Evolutionary conservation across 2,888 invertebrate species (phyloP), one percentile per base, ranked within the genome.

Genomic region (Malthinus seriepunctatus): DNA sequence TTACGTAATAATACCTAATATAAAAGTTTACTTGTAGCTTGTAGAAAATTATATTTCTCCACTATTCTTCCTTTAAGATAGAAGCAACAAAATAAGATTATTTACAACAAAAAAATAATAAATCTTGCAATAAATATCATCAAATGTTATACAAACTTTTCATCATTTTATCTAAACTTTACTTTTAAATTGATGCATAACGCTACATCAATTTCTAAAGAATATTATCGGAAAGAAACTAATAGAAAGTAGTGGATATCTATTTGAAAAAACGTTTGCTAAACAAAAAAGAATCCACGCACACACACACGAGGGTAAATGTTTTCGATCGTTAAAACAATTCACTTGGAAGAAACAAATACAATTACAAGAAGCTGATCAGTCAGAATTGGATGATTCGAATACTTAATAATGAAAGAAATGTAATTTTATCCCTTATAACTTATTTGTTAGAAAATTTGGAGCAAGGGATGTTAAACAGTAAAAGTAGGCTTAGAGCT

Each of bases 321-420:
- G 47, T 58, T 62, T 60, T 49, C 55, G 56, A 56, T 54, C 54
- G 57, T 62, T 53, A 60, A 63, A 56, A 49, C 49, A 56, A 62
- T 62, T 63, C 65, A 51, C 55, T 62, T 51, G 63, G 61, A 65
- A 62, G 63, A 63, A 62, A 63, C 63, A 65, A 65, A 62, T 56
- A 64, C 62, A 59, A 63, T 65, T 63, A 63, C 62, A 62, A 65
- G 63, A 63, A 62, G 61, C 56, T 63, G 61, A 62, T 60, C 65
- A 54, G 53, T 55, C 51, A 54, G 53, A 51, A 60, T 54, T 45
- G 56, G 56, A 60, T 60, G 60, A 62, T 42, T 47, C 46, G 32
- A 39, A 46, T n/a, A n/a, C n/a, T 51, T 51, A 32, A 39, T 42
- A 45, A 42, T 42, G 38, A 42, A 38, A 23, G 5, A 23, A 23